Conservation (phyloP, 2,797 vertebrate species). For the Eulemur mongoz region DNA sequence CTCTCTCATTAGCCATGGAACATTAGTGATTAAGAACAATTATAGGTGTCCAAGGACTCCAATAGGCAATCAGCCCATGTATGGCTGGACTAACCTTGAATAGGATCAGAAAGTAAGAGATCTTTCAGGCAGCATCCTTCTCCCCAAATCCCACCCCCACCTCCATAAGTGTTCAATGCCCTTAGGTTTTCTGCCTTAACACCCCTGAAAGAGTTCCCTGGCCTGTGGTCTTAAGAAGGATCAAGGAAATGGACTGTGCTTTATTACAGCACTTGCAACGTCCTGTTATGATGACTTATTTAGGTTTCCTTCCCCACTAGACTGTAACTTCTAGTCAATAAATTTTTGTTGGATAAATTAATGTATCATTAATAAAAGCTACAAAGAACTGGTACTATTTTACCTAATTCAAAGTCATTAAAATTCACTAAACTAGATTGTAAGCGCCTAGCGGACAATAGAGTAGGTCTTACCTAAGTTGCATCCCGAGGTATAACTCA, state of each 20-base stretch:
- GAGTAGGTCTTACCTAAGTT: neutral
- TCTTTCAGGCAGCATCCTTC: neutral
- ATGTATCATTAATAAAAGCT: neutral
- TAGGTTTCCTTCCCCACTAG: neutral
- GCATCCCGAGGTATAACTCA: neutral
- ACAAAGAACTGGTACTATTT: neutral
- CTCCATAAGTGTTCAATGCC: too few relatives aligned
- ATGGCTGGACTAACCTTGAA: neutral
- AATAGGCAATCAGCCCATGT: neutral
- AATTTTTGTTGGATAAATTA: neutral
- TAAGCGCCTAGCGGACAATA: neutral
- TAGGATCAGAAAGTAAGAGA: neutral
- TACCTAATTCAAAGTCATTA: neutral
- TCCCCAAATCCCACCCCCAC: neutral
- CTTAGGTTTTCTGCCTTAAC: neutral
- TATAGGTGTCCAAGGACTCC: neutral
- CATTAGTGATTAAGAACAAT: neutral
- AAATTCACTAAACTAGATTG: neutral
- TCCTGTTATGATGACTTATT: neutral
- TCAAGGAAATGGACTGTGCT: neutral
- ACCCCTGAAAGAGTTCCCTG: neutral
- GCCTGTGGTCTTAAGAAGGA: neutral
- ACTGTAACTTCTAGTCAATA: neutral
- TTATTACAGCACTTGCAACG: neutral
- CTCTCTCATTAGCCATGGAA: neutral